Percentiles rank a stretch among this genome's conserved stretches.
phyloP scores from a whole-genome alignment of 2,113 vertebrate species.

The Macaca fascicularis region DNA sequence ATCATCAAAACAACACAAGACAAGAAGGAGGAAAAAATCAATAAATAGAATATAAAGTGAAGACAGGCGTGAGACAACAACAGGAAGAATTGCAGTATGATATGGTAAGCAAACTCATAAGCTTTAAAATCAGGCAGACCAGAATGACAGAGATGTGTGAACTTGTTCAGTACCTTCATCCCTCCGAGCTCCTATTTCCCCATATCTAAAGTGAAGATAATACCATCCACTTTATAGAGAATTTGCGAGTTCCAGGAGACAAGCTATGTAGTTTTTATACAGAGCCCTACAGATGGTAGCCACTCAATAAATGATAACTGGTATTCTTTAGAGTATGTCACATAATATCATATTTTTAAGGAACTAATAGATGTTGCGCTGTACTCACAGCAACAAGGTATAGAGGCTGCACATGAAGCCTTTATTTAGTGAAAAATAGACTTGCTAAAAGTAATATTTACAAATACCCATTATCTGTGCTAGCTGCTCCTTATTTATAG shows the following conservation, averaged over 20 bases:
- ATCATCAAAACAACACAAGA: not conserved
- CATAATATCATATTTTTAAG: not conserved
- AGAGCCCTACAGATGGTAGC: not conserved
- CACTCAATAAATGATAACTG: not conserved
- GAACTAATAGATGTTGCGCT: not conserved
- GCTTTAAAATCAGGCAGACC: not conserved
- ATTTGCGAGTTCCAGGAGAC: not conserved
- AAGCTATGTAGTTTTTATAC: not conserved
- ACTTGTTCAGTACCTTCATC: not conserved
- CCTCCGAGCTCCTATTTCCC: not conserved
- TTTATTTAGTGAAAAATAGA: constrained; percentile 36
- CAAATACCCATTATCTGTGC: not conserved
- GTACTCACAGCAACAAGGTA: not conserved
- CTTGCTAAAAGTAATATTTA: not conserved
- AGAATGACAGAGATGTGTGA: not conserved
- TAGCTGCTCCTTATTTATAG: constrained; percentile 45
- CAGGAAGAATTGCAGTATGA: not conserved
- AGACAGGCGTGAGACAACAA: not conserved
- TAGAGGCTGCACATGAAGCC: not conserved
- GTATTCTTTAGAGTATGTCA: not conserved
- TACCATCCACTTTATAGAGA: not conserved
- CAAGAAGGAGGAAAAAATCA: not conserved
- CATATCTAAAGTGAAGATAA: not conserved
- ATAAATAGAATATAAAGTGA: not conserved
- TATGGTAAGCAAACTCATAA: not conserved